Evolutionary conservation across 2,797 vertebrate genomes (phyloP).

Genomic region (Epinephelus malabaricus): DNA sequence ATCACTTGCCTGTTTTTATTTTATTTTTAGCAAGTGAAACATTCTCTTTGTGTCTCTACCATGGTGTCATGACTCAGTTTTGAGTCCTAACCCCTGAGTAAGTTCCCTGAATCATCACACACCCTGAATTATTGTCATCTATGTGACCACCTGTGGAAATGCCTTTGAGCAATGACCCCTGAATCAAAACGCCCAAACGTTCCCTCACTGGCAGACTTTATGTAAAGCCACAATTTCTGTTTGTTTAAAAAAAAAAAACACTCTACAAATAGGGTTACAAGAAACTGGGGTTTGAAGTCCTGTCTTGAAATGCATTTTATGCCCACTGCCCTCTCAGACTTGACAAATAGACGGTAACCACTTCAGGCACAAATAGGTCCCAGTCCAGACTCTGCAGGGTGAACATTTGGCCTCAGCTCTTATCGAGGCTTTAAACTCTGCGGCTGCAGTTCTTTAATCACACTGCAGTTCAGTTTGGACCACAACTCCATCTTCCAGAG

Average conservation of each 20-base stretch:
- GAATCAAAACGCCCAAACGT: not conserved
- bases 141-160: not conserved
- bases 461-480: conserved; percentile 35
- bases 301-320: no score
- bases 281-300: no score
- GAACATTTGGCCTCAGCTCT: conserved; percentile 1
- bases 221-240: not conserved
- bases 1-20: not conserved
- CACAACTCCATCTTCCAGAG: conserved; percentile 30
- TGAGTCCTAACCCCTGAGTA: not conserved
- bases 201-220: not conserved
- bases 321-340: not conserved
- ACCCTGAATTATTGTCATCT: not conserved
- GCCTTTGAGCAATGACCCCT: not conserved
- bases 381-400: not conserved
- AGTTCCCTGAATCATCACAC: not conserved
- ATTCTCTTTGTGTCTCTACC: not conserved
- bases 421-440: conserved; percentile 33
- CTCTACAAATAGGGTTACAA: not conserved
- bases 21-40: not conserved
- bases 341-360: not conserved
- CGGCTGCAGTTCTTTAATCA: conserved; percentile 39
- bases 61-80: not conserved
- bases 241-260: not conserved
- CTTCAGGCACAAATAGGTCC: not conserved